Percentiles rank a stretch among this genome's conserved stretches.
Evolutionary conservation across 2,113 vertebrate genomes (phyloP).

Genomic region (Phylloscopus trochilus): DNA sequence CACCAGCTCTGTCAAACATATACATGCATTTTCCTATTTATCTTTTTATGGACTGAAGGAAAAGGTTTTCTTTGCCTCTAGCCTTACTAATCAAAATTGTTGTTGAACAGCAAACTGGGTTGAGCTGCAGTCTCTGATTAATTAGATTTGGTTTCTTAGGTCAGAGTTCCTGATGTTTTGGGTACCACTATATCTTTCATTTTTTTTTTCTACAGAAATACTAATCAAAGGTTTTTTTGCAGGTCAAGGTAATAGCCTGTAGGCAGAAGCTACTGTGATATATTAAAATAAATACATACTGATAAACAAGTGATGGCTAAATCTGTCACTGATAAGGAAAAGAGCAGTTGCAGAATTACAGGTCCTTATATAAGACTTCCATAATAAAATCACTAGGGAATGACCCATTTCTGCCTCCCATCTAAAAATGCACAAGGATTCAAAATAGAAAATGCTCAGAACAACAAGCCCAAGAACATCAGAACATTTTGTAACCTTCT

Average conservation of each 20-base stretch:
- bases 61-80: neutral
- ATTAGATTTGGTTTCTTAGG: neutral
- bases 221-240: neutral
- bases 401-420: conserved; percentile 25
- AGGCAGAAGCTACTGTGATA: neutral
- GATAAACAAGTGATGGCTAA: neutral
- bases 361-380: neutral
- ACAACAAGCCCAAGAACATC: neutral
- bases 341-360: neutral
- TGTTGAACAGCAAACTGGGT: neutral
- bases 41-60: neutral
- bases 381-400: conserved; percentile 1
- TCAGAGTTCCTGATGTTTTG: neutral
- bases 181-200: neutral
- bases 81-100: neutral
- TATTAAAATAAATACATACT: neutral
- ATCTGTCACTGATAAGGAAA: neutral
- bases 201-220: neutral
- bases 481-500: conserved; percentile 22
- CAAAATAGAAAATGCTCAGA: conserved; percentile 22
- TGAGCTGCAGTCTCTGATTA: neutral
- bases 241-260: neutral
- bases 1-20: neutral
- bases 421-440: conserved; percentile 17
- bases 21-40: neutral